Evolutionary conservation across 2,888 invertebrate species (phyloP).

Genomic region (Tanypteryx hageni): DNA sequence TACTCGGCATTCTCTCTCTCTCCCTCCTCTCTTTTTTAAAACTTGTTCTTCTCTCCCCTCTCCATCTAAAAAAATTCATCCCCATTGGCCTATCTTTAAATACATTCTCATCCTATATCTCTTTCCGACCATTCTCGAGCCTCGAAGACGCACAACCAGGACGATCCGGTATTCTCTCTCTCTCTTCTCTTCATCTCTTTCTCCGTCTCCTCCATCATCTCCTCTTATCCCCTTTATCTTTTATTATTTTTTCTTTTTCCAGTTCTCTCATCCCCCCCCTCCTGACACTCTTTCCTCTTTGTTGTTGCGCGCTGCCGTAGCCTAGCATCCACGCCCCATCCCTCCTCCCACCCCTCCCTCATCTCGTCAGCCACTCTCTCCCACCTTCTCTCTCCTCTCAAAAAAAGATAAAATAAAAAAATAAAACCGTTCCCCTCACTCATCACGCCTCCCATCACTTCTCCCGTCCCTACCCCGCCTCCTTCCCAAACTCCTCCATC

Average conservation of each 20-base stretch:
- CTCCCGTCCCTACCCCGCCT: background rate
- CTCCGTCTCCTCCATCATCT: background rate
- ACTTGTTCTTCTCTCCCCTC: background rate
- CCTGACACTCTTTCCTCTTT: background rate
- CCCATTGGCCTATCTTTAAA: background rate
- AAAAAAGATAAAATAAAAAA: background rate
- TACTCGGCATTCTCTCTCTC: background rate
- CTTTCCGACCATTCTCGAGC: background rate
- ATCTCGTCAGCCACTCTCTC: background rate
- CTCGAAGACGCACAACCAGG: background rate
- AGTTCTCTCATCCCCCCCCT: background rate
- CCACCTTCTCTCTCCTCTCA: background rate
- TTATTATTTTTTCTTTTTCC: background rate
- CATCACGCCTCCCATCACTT: slow-evolving; percentile 4
- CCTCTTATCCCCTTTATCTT: background rate
- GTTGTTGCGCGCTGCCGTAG: background rate
- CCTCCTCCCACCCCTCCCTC: background rate
- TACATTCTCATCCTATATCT: background rate
- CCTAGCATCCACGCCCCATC: background rate
- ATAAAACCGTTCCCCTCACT: background rate
- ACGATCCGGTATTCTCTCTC: background rate
- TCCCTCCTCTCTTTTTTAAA: background rate
- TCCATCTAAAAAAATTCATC: background rate
- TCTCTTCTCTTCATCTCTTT: background rate
- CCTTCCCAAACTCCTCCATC: slow-evolving; percentile 5